Evolutionary conservation across 2,888 invertebrate genomes (phyloP).

Genomic region (Patella pellucida): DNA sequence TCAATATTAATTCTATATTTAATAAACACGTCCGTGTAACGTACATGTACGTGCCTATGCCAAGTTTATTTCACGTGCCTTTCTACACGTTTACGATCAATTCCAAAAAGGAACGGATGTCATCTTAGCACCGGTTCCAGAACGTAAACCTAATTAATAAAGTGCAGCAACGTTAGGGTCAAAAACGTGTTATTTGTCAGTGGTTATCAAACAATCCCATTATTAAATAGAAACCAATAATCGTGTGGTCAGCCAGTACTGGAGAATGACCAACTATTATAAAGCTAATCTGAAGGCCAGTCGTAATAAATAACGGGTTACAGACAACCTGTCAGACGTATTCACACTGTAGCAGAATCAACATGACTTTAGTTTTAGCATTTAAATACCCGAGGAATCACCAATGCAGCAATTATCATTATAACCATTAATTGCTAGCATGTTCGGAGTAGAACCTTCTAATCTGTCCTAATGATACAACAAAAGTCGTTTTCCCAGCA

Average conservation of each 20-base stretch:
- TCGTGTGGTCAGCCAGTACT: not conserved
- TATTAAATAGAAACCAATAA: slow-evolving; percentile 6
- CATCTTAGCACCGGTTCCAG: no score
- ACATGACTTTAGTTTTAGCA: not conserved
- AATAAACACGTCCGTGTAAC: no score
- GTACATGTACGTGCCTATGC: no score
- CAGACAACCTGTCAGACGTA: not conserved
- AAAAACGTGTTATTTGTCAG: not conserved
- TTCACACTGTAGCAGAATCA: not conserved
- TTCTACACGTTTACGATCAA: no score
- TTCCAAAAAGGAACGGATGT: no score
- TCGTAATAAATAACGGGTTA: not conserved
- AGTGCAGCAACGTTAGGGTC: not conserved
- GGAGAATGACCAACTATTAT: not conserved
- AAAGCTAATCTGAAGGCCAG: not conserved
- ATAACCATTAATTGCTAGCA: slow-evolving; percentile 1
- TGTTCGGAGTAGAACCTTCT: not conserved
- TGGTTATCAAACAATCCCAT: not conserved
- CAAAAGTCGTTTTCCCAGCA: not conserved
- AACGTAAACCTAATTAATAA: no score
- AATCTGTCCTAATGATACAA: not conserved
- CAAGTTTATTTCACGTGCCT: no score
- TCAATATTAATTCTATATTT: no score
- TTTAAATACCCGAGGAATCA: not conserved
- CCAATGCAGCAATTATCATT: not conserved